Evolutionary conservation across 2,797 vertebrate species (phyloP).

Genomic region (Lepus oiostolus): DNA sequence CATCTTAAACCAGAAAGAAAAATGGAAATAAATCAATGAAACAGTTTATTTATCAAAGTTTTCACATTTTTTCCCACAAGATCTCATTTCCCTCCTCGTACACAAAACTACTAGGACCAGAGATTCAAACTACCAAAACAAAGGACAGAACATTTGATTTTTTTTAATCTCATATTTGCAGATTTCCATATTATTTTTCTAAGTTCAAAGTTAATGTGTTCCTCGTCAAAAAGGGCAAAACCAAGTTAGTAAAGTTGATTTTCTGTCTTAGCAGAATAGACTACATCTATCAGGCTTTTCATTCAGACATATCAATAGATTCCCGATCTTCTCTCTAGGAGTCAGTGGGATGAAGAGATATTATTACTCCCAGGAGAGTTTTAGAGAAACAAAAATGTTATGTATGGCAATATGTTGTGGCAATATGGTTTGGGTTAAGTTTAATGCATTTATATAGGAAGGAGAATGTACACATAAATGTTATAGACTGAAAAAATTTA

Average conservation of each 20-base stretch:
- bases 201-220: slow-evolving; percentile 66
- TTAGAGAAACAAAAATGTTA: slow-evolving; percentile 57
- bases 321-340: slow-evolving; percentile 51
- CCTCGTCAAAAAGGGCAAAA: slow-evolving; percentile 79
- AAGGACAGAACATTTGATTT: slow-evolving; percentile 72
- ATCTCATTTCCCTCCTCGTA: background rate
- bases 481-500: slow-evolving; percentile 63
- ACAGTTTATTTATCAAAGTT: background rate
- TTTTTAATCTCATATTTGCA: slow-evolving; percentile 76
- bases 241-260: slow-evolving; percentile 58
- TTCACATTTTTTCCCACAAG: slow-evolving; percentile 55
- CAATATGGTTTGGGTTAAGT: slow-evolving; percentile 65
- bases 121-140: slow-evolving; percentile 60
- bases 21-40: slow-evolving; percentile 3
- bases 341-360: slow-evolving; percentile 72
- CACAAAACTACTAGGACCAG: slow-evolving; percentile 61
- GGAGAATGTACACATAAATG: slow-evolving; percentile 68
- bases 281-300: slow-evolving; percentile 56
- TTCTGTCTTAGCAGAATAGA: background rate
- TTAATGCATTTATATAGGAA: slow-evolving; percentile 71
- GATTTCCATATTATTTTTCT: background rate
- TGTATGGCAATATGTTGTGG: slow-evolving; percentile 62
- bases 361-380: slow-evolving; percentile 64
- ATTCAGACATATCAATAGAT: background rate
- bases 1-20: background rate